Evolutionary conservation across 2,888 invertebrate species (phyloP).

Genomic region (Furcula furcula): DNA sequence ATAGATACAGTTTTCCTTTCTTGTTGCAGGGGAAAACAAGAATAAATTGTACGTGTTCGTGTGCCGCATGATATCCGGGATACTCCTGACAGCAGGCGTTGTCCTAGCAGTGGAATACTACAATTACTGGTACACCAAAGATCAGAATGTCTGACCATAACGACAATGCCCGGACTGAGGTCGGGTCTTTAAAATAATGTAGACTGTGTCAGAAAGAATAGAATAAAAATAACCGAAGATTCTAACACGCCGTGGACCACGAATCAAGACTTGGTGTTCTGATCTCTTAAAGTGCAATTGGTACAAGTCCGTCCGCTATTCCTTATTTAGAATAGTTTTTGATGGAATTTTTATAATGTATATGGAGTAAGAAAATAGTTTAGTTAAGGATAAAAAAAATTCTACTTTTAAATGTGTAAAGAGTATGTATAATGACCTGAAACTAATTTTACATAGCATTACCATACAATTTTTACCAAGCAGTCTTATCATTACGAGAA

Average conservation of each 20-base stretch:
- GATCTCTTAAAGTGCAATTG: constrained; percentile 39
- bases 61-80: constrained; percentile 44
- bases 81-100: constrained; percentile 37
- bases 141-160: no score
- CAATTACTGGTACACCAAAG: constrained; percentile 29
- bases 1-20: not conserved
- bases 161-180: no score
- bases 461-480: no score
- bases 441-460: no score
- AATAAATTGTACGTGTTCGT: constrained; percentile 36
- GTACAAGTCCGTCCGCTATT: constrained; percentile 46
- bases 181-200: no score
- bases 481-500: no score
- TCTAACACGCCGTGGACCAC: no score
- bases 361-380: constrained; percentile 11
- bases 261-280: constrained; percentile 1
- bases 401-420: no score
- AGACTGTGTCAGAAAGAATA: no score
- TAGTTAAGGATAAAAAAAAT: no score
- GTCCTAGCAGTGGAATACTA: constrained; percentile 37
- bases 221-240: no score
- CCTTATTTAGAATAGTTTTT: constrained; percentile 33
- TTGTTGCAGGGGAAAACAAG: constrained; percentile 59
- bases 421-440: no score
- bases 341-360: constrained; percentile 39